Percentiles rank a stretch among this genome's conserved stretches.
These are phyloP conservation scores for Laspeyria flexula DNA, from an alignment of 2,888 invertebrate species.

Conservation along the genomic window DNA sequence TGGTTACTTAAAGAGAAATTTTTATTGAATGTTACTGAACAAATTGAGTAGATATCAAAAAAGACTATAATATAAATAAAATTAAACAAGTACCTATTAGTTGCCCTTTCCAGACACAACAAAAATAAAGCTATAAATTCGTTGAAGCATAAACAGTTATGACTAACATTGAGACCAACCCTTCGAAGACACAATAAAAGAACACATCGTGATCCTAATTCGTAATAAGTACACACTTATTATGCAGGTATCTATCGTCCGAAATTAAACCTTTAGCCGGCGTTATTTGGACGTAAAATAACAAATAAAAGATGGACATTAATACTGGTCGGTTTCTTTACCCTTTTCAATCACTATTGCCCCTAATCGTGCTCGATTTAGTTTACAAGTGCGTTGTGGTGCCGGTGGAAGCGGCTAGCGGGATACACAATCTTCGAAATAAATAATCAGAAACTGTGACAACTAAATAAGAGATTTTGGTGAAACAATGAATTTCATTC, in stretches of 20 bases:
- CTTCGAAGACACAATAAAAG: conserved; percentile 12
- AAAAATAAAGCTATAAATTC: background rate
- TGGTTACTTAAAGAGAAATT: too few species aligned
- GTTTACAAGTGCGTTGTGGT: conserved; percentile 59
- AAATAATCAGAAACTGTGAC: background rate
- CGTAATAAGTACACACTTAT: conserved; percentile 45
- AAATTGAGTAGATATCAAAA: too few species aligned
- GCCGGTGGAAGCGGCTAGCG: conserved; percentile 36
- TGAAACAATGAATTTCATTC: too few species aligned
- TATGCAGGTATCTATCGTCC: conserved; percentile 41
- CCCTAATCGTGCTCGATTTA: conserved; percentile 79
- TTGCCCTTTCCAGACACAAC: background rate
- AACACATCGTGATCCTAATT: conserved; percentile 33
- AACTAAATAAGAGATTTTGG: too few species aligned
- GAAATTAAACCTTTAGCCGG: conserved; percentile 54
- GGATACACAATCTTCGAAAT: background rate
- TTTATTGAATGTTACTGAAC: too few species aligned
- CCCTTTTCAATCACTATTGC: conserved; percentile 84
- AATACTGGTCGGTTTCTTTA: conserved; percentile 71
- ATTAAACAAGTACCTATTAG: too few species aligned
- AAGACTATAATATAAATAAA: too few species aligned
- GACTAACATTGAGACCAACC: conserved; percentile 2
- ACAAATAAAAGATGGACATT: conserved; percentile 65
- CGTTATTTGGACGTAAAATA: conserved; percentile 60
- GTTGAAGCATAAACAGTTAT: background rate